A percentile compares a stretch with the other conserved stretches of the same genome.
These are phyloP conservation scores for Tenrec ecaudatus DNA, from an alignment of 2,113 vertebrate genomes.

Conservation along the genomic window DNA sequence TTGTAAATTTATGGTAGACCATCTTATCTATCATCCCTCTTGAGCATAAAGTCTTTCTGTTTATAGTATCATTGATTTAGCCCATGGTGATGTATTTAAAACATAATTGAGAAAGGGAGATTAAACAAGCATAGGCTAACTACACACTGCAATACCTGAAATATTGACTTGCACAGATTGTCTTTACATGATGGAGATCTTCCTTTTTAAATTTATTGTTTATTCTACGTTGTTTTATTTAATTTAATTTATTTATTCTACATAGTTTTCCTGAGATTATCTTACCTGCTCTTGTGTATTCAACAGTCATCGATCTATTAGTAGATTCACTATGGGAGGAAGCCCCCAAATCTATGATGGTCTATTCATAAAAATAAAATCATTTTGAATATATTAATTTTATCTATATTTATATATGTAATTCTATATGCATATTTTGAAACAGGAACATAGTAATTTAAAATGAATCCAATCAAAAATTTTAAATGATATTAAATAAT, in stretches of 20 bases:
- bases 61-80: too few species aligned
- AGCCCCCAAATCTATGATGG: neutral
- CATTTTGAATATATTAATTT: neutral
- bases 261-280: neutral
- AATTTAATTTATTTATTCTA: neutral
- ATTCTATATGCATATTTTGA: neutral
- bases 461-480: neutral
- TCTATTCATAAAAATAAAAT: neutral
- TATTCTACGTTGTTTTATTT: too few species aligned
- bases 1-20: too few species aligned
- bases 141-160: too few species aligned
- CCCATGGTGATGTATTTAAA: too few species aligned
- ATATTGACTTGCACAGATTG: too few species aligned
- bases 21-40: too few species aligned
- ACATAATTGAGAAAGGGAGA: too few species aligned
- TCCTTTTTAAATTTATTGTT: too few species aligned
- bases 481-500: neutral
- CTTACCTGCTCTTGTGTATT: neutral
- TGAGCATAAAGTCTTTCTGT: too few species aligned
- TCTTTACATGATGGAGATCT: too few species aligned
- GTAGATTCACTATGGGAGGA: neutral
- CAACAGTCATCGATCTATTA: neutral
- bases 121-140: too few species aligned
- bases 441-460: neutral
- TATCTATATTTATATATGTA: neutral